These are phyloP conservation scores for Fringilla coelebs DNA, from an alignment of 2,797 vertebrate genomes.

Conservation along the genomic window DNA sequence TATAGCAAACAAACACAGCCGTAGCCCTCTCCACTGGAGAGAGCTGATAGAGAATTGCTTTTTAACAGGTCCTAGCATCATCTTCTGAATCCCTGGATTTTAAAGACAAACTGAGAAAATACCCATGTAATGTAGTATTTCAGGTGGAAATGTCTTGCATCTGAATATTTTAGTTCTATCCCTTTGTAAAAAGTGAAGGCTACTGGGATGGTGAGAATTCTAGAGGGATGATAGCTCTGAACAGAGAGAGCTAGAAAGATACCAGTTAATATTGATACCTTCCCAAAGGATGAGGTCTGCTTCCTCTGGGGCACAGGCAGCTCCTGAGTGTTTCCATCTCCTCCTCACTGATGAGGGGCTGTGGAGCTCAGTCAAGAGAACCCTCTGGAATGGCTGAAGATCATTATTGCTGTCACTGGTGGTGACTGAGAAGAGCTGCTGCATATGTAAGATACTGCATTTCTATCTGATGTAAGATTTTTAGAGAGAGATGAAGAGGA, in stretches of 20 bases:
- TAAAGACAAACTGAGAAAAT: not conserved
- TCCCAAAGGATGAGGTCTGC: not conserved
- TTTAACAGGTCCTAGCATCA: not conserved
- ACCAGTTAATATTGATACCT: not conserved
- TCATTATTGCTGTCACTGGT: not conserved
- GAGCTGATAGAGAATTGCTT: constrained; percentile 20
- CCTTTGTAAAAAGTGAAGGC: not conserved
- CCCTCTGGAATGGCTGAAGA: not conserved
- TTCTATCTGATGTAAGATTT: not conserved
- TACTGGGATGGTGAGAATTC: not conserved
- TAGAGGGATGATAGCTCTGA: not conserved
- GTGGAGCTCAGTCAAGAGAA: not conserved
- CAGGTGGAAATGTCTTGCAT: not conserved
- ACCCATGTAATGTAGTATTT: not conserved
- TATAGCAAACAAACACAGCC: not conserved
- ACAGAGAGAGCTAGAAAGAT: not conserved
- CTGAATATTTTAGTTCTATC: not conserved
- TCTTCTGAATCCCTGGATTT: constrained; percentile 29
- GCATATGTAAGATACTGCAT: not conserved
- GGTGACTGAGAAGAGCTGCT: not conserved
- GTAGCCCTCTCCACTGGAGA: not conserved
- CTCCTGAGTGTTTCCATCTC: not conserved
- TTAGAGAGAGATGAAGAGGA: not conserved
- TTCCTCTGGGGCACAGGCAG: not conserved
- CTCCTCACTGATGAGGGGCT: not conserved